Conservation (phyloP, 2,888 invertebrate species). For the Cheilosia variabilis region DNA sequence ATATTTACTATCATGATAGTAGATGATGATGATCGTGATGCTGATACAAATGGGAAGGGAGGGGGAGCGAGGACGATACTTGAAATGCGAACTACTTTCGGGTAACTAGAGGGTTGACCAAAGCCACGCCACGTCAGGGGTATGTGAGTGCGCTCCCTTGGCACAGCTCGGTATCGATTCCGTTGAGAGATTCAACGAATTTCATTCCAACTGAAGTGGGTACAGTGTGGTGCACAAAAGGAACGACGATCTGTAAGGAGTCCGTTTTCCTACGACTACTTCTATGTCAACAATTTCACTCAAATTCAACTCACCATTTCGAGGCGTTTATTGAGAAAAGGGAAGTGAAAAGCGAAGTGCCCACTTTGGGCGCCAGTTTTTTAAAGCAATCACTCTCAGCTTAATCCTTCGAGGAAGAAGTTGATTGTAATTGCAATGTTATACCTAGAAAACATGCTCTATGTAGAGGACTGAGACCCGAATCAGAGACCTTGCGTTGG, state of each 20-base stretch:
- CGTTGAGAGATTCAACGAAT: constrained; percentile 40
- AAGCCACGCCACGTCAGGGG: not conserved
- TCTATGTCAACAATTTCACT: too few species aligned
- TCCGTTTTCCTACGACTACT: too few species aligned
- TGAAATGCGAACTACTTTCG: constrained; percentile 54
- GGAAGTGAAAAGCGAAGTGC: not conserved
- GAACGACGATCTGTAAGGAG: not conserved
- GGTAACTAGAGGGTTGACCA: constrained; percentile 48
- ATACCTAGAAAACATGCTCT: too few species aligned
- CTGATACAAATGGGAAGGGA: not conserved
- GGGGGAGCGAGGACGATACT: constrained; percentile 11
- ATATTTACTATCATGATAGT: constrained; percentile 78
- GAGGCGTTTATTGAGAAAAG: too few species aligned
- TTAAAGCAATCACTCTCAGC: not conserved
- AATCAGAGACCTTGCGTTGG: too few species aligned
- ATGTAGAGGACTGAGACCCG: too few species aligned
- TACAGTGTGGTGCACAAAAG: constrained; percentile 33
- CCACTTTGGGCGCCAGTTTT: not conserved
- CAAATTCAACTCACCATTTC: too few species aligned
- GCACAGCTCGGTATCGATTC: constrained; percentile 18
- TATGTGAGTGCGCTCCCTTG: constrained; percentile 3
- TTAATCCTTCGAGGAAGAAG: not conserved
- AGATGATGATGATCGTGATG: constrained; percentile 7
- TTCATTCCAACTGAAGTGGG: constrained; percentile 35
- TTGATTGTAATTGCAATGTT: too few species aligned